Evolutionary conservation across 2,113 vertebrate species (phyloP), one percentile per base, ranked within the genome.

Genomic region (Trogon melanurus): DNA sequence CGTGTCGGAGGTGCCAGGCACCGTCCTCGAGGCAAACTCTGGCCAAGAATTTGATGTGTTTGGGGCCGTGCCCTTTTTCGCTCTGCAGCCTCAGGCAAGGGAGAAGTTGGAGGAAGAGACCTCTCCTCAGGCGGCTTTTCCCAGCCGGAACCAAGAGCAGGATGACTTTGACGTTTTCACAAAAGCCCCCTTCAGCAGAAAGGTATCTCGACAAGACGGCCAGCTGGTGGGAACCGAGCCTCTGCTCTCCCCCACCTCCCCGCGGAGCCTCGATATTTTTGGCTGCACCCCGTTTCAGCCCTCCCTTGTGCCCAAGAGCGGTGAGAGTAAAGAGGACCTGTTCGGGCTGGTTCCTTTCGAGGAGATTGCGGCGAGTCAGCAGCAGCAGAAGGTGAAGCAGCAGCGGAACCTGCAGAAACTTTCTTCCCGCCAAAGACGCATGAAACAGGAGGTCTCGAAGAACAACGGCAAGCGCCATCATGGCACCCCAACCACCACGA

Each of bases 121-220:
- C 56, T 98, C 98, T 66, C 79, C 96, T 16, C 96, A 97, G 91
- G 85, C 84, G 4, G 95, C 95, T 56, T 98, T 98, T 90, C 85
- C 98, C 5, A 7, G 97, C 93, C 53, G 95, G 88, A 66, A 85
- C 85, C 95, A 96, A 20, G 97, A 98, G 21, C 92, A 93, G 6
- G 99, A 99, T 23, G 99, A 99, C 14, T 98, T 99, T 2, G 99
- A 99, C 25, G 99, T 99, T 14, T 99, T 99, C 95, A 99, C 98
- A 73, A 99, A 99, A 98, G 99, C 99, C 4, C 99, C 99, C 6
- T 99, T 99, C 93, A 98, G 75, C 97, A 98, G 97, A 75, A 99
- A 99, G 85, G 96, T 97, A n/a, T 98, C 97, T 15, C 98, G 83
- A 66, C 97, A 97, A 3, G 98, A 98, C 1, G 96, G 96, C 69